Evolutionary conservation across 2,113 vertebrate species (phyloP).

Genomic region (Hydrolagus affinis): DNA sequence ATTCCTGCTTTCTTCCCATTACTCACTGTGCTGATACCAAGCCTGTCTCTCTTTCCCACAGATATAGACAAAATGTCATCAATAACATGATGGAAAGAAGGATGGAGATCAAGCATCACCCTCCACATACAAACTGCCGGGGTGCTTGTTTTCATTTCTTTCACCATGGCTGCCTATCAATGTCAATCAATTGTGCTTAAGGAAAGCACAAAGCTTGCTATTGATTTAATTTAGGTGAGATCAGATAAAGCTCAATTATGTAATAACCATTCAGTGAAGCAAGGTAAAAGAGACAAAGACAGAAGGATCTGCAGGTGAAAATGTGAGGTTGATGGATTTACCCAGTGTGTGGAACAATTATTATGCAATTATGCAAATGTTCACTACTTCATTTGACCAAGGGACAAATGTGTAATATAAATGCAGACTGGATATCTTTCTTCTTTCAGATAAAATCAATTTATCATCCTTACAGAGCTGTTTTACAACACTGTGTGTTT

Average conservation of each 20-base stretch:
- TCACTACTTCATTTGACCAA: conserved; percentile 8
- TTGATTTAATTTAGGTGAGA: conserved; percentile 42
- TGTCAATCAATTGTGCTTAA: conserved; percentile 35
- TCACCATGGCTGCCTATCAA: conserved; percentile 32
- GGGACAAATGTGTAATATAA: not conserved
- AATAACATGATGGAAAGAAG: conserved; percentile 32
- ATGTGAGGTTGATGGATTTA: not conserved
- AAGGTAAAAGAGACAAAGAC: not conserved
- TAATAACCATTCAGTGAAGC: not conserved
- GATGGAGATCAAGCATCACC: conserved; percentile 26
- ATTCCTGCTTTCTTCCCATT: conserved; percentile 33
- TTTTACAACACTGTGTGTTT: not conserved
- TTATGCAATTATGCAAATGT: conserved; percentile 15
- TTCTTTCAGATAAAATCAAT: not conserved
- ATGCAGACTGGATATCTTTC: not conserved
- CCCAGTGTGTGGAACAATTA: not conserved
- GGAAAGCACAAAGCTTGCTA: conserved; percentile 34
- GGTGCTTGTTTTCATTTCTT: conserved; percentile 29
- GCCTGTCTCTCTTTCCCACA: conserved; percentile 36
- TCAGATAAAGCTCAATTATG: conserved; percentile 38
- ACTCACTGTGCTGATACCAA: conserved; percentile 30
- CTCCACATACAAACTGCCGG: conserved; percentile 13
- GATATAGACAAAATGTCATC: conserved; percentile 39
- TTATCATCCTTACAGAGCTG: not conserved
- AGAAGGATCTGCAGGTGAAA: not conserved